Percentiles rank a stretch among this genome's conserved stretches.
Evolutionary conservation across 2,113 vertebrate species (phyloP).

Genomic region (Sorex araneus): DNA sequence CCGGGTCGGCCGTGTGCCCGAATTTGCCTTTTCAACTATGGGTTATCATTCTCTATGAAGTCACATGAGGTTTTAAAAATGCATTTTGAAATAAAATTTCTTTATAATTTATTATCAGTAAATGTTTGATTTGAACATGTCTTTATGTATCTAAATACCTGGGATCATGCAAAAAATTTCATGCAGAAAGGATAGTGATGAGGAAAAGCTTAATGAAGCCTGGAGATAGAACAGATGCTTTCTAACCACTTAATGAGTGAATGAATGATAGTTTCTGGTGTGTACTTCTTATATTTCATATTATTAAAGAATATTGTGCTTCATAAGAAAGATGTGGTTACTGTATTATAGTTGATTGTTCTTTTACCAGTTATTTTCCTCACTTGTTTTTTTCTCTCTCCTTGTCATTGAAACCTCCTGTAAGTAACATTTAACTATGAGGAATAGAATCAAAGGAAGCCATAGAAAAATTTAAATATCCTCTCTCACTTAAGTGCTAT

Average conservation of each 20-base stretch:
- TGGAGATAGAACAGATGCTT: neutral
- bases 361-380: neutral
- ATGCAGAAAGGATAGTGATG: too few relatives aligned
- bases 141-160: too few relatives aligned
- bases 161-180: too few relatives aligned
- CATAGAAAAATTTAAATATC: neutral
- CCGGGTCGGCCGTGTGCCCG: too few relatives aligned
- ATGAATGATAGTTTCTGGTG: neutral
- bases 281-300: neutral
- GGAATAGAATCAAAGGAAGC: neutral
- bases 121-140: too few relatives aligned
- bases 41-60: too few relatives aligned
- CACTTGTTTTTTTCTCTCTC: neutral
- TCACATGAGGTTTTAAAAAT: too few relatives aligned
- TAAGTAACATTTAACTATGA: neutral
- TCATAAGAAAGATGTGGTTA: neutral
- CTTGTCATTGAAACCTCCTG: neutral
- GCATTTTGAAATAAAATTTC: too few relatives aligned
- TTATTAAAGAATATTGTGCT: neutral
- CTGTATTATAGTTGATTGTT: neutral
- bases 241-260: neutral
- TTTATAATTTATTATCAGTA: too few relatives aligned
- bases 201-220: too few relatives aligned
- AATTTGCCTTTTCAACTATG: too few relatives aligned
- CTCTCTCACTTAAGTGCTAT: neutral